phyloP scores from a whole-genome alignment of 2,888 invertebrate species.

The Panopea generosa region DNA sequence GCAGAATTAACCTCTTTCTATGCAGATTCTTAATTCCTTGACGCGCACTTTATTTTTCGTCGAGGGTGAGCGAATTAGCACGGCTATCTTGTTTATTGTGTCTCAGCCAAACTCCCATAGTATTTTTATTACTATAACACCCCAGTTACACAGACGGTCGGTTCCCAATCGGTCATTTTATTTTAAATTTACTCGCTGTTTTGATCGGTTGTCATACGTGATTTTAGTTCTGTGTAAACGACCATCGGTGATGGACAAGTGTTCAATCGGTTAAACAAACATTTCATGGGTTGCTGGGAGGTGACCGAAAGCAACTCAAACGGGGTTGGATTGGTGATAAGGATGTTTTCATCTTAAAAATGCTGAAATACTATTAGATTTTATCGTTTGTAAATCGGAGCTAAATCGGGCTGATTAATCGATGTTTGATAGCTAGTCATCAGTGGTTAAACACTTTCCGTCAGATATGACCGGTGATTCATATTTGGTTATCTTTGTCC shows the following conservation, averaged over 20 bases:
- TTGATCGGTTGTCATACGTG: conserved; percentile 11
- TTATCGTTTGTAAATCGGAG: conserved; percentile 12
- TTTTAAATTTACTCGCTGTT: conserved; percentile 8
- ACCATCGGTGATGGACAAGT: conserved; percentile 1
- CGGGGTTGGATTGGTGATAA: conserved; percentile 14
- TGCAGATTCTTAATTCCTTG: no score
- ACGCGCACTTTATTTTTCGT: no score
- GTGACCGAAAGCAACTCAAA: conserved; percentile 7
- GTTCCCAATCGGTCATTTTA: conserved; percentile 8
- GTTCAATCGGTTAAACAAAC: conserved; percentile 12
- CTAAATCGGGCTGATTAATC: conserved; percentile 10
- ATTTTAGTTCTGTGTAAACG: conserved; percentile 5
- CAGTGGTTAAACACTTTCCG: conserved; percentile 16
- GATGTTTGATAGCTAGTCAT: conserved; percentile 15
- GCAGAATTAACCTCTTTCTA: no score
- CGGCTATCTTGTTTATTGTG: no score
- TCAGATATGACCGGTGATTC: conserved; percentile 8
- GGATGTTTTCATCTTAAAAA: conserved; percentile 15
- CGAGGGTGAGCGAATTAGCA: no score
- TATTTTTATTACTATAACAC: no score
- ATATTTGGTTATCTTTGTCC: conserved; percentile 10
- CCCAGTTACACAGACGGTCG: conserved; percentile 6
- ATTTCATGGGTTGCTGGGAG: conserved; percentile 4
- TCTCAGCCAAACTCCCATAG: no score
- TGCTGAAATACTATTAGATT: conserved; percentile 6